Evolutionary conservation across 2,113 vertebrate genomes (phyloP), one percentile per base, ranked within the genome.

Genomic region (Hystrix cristata): DNA sequence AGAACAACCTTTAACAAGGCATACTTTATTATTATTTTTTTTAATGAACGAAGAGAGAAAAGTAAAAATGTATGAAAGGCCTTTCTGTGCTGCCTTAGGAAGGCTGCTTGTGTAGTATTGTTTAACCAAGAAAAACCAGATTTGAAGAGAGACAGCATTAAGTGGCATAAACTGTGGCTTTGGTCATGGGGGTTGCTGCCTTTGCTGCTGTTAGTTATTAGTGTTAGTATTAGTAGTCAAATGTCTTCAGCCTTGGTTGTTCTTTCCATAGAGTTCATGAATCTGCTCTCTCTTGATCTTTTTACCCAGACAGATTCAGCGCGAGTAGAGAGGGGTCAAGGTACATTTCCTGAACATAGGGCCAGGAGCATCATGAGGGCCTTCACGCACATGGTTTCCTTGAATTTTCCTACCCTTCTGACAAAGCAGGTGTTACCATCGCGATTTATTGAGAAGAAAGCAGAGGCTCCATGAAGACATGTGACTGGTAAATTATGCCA

Each of bases 51-150:
- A 78, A 94, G 91, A 85, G 62, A 97, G 92, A 84, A 91, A 69
- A 95, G 93, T 84, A 91, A 97, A 83, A 98, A 88, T 38, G 5
- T 82, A 86, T 80, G 72, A 11, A 95, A n/a, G 83, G 38, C 82
- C 27, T 98, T 96, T 93, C 83, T 95, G 81, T 95, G 95, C 83
- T 67, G 46, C 87, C 93, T 96, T 55, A 81, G 95, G 97, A 93
- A 97, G 94, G 46, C 89, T 94, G 55, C 85, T 81, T 84, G 72
- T 69, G 79, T 64, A 76, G 94, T 92, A 51, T 95, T 93, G 9
- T 97, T 97, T 98, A 97, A 97, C 95, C 96, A 97, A 97, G 91
- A 89, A 97, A 98, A 97, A 72, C 16, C 80, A 81, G 78, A 64
- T 95, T 69, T 43, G 55, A 97, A 82, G 90, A 48, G 72, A 88